Conservation (phyloP, 2,888 invertebrate genomes). For the Marronus borbonicus region DNA sequence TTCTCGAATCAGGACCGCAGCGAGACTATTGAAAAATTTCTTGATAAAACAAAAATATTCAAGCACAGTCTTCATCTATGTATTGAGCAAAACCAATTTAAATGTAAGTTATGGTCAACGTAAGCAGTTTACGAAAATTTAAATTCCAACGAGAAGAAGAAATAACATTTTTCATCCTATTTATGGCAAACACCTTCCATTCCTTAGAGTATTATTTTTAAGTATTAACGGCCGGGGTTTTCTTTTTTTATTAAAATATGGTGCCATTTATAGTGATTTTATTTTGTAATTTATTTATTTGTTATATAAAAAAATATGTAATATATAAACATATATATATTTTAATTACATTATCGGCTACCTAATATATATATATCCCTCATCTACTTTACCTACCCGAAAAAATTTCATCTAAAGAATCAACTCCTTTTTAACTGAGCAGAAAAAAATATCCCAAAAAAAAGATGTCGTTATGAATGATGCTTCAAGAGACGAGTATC, state of each 20-base stretch:
- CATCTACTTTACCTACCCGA: conserved; percentile 7
- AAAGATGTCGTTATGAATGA: neutral
- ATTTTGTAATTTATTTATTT: conserved; percentile 41
- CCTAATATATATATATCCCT: conserved; percentile 11
- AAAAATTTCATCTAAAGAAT: neutral
- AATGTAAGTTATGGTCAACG: no score
- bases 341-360: conserved; percentile 33
- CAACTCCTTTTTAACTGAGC: conserved; percentile 2
- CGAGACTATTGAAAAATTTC: no score
- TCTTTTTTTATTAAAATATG: conserved; percentile 8
- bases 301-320: conserved; percentile 28
- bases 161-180: conserved; percentile 20
- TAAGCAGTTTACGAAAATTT: no score
- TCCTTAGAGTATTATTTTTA: conserved; percentile 29
- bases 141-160: neutral
- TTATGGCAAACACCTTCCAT: neutral
- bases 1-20: no score
- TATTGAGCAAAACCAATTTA: no score
- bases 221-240: conserved; percentile 21
- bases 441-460: conserved; percentile 13
- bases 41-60: no score
- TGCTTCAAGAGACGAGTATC: conserved; percentile 4
- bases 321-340: conserved; percentile 21
- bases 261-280: conserved; percentile 25
- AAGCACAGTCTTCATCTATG: no score